These are phyloP conservation scores for Denticeps clupeoides DNA, from an alignment of 2,797 vertebrate genomes.

Conservation along the genomic window DNA sequence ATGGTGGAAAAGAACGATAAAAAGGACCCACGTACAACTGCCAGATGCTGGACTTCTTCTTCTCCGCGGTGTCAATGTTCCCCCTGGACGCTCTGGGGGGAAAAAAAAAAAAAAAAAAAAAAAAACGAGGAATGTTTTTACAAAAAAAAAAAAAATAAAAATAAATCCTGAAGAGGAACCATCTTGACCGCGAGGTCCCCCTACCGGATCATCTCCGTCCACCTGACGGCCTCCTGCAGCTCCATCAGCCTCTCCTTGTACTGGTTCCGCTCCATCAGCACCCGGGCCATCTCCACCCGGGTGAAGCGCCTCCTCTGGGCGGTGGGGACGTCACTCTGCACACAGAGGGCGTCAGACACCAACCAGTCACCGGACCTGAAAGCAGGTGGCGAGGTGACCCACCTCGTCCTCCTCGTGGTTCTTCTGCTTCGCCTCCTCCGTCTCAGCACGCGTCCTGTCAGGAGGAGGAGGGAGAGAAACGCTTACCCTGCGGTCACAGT, in stretches of 20 bases:
- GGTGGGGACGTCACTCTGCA: conserved; percentile 86
- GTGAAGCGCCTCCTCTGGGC: conserved; percentile 93
- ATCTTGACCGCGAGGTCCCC: too few relatives aligned
- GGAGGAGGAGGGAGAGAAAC: too few relatives aligned
- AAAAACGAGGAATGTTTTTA: too few relatives aligned
- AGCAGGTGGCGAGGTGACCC: conserved; percentile 18
- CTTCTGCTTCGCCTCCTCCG: conserved; percentile 54
- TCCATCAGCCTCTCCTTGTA: conserved; percentile 97
- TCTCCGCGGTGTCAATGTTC: conserved; percentile 81
- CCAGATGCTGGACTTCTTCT: conserved; percentile 98
- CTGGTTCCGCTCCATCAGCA: conserved; percentile 96
- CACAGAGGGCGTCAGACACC: background rate
- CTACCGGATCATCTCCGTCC: conserved; percentile 98
- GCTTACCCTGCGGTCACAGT: too few relatives aligned
- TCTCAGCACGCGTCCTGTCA: conserved; percentile 51
- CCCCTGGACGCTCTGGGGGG: conserved; percentile 82
- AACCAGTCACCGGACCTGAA: too few relatives aligned
- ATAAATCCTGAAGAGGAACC: background rate
- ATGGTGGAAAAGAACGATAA: background rate
- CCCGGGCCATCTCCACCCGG: conserved; percentile 90
- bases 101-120: conserved; percentile 1
- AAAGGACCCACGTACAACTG: conserved; percentile 78
- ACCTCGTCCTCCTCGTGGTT: conserved; percentile 63
- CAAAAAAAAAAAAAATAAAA: background rate
- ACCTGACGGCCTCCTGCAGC: conserved; percentile 92